Base-by-base conservation (phyloP, 2,113 vertebrate genomes). In the Rhagologus leucostigma region DNA sequence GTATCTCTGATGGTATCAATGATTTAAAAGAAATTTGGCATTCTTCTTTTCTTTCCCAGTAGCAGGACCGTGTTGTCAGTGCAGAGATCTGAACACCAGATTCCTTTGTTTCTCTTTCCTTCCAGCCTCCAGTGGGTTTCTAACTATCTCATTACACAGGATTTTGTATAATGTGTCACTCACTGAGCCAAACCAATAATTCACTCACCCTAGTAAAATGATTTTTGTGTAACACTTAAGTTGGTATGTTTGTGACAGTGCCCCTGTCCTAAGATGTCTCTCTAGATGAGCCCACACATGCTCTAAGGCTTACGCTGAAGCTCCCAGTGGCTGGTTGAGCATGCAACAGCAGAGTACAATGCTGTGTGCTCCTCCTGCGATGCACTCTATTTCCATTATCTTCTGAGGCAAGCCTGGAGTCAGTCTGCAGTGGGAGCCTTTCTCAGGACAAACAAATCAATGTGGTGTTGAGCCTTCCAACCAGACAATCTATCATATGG, bases 351-450 rank as follows among this genome's bases (percentile, higher is more conserved):
- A 37, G 69, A 44, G 33, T 3, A 8, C 16, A 17, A 13, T 2
- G 55, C 57, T 1, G 0, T 27, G 29, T n/a, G 21, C 33, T 64
- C 39, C 70, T 69, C 47, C 84, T 53, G 77, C 11, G 1, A 3
- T 65, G 77, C 49, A 74, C 69, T 91, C 92, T 81, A 37, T 97
- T 96, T 89, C 80, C 74, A 78, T 96, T 95, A 94, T 77, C 80
- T 86, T 75, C 70, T 92, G 71, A 64, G 83, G 52, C 73, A 94
- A 50, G 83, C 60, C 60, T 84, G 71, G 84, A 88, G 91, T 87
- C 82, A 68, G 23, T 67, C 35, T 92, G 93, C 94, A 88, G 59
- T 63, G 59, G 81, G 47, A 95, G 56, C 39, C 76, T 85, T 95
- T 95, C 88, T 85, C 78, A 63, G 92, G 70, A 83, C 53, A 95